Base-by-base conservation (phyloP, 2,797 vertebrate genomes). In the Sebastes diaconus region DNA sequence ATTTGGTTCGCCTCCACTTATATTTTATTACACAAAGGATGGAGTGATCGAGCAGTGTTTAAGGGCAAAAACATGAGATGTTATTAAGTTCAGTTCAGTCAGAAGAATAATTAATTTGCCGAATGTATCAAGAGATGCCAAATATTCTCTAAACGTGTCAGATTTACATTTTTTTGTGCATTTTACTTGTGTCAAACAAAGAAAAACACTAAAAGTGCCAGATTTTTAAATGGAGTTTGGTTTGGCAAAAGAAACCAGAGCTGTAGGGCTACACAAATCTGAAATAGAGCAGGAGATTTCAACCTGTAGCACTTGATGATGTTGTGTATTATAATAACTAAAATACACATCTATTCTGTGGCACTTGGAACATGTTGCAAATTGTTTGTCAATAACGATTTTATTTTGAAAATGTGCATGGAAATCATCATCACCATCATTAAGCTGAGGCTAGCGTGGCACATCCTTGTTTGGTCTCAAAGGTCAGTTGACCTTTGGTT, bases 71-170 rank as follows among this genome's bases (percentile, higher is more conserved):
- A 2, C 13, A 16, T 13, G 6, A 25, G 0, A 5, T 27, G 29
- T 20, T 13, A 14, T 42, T 25, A 14, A 52, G 52, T 64, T 32
- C 2, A 34, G 1, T 34, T 12, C 0, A 57, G 0, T 8, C 14
- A 22, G 3, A 58, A 59, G 0, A 1, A 13, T 6, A 2, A 25
- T 12, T 10, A 0, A 24, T 20, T 4, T 14, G 6, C 1, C 20
- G 59, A 70, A 65, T 50, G 1, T 9, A 22, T 29, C 10, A 24
- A 11, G 6, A 39, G 4, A 39, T 0, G 5, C 1, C 3, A 12
- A 10, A 3, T 2, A 12, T 12, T 55, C 4, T 6, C 1, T 2
- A 13, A 10, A 39, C 1, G 0, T 52, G 0, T 11, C 1, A 0
- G 0, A 8, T n/a, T 20, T n/a, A 3, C 5, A 6, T 18, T n/a